Evolutionary conservation across 92 coral and sea anemone species (phyloP).

Genomic region (Hydrozoanthus gracilis): DNA sequence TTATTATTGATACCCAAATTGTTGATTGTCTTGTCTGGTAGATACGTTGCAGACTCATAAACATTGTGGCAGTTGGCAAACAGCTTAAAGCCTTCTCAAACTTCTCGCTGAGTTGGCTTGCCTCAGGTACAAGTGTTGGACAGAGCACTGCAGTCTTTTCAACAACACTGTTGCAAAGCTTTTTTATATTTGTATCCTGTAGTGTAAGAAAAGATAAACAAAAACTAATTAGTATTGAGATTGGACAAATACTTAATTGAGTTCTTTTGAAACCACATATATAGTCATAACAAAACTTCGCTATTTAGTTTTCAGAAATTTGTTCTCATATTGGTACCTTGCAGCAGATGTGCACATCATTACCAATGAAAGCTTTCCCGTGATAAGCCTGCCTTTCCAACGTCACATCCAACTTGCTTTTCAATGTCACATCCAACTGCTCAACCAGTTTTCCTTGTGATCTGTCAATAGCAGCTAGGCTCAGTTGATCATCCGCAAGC

Average conservation of each 20-base stretch:
- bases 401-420: constrained; percentile 48
- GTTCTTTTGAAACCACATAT: not conserved
- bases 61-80: constrained; percentile 51
- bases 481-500: constrained; percentile 55
- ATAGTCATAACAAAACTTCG: not conserved
- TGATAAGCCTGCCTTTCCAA: constrained; percentile 49
- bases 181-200: constrained; percentile 48
- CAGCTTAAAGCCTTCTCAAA: constrained; percentile 39
- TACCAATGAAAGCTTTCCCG: constrained; percentile 48
- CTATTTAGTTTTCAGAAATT: constrained; percentile 8
- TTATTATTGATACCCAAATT: constrained; percentile 22
- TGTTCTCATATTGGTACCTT: constrained; percentile 24
- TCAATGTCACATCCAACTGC: constrained; percentile 17
- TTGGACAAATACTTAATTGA: not conserved
- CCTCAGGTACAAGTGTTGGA: constrained; percentile 41
- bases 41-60: constrained; percentile 44
- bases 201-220: not conserved
- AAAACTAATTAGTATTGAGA: not conserved
- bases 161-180: constrained; percentile 35
- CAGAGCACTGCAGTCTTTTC: constrained; percentile 45
- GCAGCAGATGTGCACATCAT: constrained; percentile 49
- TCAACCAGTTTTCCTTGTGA: constrained; percentile 42
- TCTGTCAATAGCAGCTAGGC: constrained; percentile 42
- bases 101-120: constrained; percentile 43
- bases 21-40: constrained; percentile 43